Evolutionary conservation across 2,888 invertebrate species (phyloP).

Genomic region (Steinernema hermaphroditum): DNA sequence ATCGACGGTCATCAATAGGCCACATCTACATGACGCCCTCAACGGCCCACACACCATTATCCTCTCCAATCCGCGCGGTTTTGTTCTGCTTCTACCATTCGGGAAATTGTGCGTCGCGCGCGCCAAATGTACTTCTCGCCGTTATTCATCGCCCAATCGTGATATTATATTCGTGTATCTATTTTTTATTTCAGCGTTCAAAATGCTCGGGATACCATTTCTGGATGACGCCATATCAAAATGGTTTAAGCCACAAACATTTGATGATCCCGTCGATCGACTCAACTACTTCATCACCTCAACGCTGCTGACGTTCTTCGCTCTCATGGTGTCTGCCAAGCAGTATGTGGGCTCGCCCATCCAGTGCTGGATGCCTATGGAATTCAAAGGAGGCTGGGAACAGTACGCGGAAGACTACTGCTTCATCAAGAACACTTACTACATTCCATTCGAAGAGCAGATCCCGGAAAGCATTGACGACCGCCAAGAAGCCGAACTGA

Average conservation of each 20-base stretch:
- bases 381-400: conserved; percentile 56
- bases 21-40: conserved; percentile 17
- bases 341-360: conserved; percentile 62
- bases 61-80: conserved; percentile 6
- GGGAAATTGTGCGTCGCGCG: neutral
- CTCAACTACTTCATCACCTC: conserved; percentile 63
- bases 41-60: neutral
- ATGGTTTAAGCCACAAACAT: conserved; percentile 59
- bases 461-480: conserved; percentile 59
- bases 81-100: neutral
- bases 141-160: neutral
- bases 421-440: conserved; percentile 66
- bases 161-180: neutral
- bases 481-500: conserved; percentile 58
- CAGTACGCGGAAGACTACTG: conserved; percentile 66
- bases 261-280: conserved; percentile 63
- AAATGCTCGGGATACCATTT: conserved; percentile 63
- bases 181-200: conserved; percentile 9
- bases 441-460: conserved; percentile 59
- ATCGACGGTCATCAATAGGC: neutral
- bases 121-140: neutral
- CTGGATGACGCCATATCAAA: conserved; percentile 58
- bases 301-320: conserved; percentile 62
- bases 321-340: conserved; percentile 65
- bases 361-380: conserved; percentile 50